Evolutionary conservation across 2,113 vertebrate genomes (phyloP).

Genomic region (Epinephelus lanceolatus): DNA sequence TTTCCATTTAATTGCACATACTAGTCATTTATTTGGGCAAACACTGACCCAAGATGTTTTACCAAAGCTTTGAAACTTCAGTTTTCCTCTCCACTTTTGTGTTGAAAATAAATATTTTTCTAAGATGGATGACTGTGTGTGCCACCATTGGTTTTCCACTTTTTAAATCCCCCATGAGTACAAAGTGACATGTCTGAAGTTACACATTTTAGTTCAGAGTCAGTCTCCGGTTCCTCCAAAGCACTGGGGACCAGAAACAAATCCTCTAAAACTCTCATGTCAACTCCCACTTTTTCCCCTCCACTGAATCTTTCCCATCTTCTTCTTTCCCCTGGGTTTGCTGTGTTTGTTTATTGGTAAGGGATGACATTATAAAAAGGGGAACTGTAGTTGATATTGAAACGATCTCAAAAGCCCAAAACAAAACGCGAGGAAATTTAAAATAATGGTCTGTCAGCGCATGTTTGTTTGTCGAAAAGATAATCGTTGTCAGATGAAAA

Average conservation of each 20-base stretch:
- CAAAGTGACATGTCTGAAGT: not conserved
- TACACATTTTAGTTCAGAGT: not conserved
- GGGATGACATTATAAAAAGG: constrained; percentile 42
- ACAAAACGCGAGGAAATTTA: constrained; percentile 52
- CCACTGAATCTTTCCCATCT: constrained; percentile 7
- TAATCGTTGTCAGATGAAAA: constrained; percentile 78
- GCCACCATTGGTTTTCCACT: not conserved
- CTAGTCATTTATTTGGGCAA: not conserved
- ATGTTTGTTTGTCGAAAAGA: constrained; percentile 71
- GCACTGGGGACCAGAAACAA: constrained; percentile 20
- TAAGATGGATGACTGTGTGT: not conserved
- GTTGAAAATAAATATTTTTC: constrained; percentile 7
- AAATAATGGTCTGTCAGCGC: constrained; percentile 71
- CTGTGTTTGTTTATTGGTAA: constrained; percentile 63
- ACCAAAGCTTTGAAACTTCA: not conserved
- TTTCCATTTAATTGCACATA: not conserved
- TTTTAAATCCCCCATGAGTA: constrained; percentile 7
- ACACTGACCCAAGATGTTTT: not conserved
- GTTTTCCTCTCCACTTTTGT: not conserved
- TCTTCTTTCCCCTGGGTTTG: constrained; percentile 4
- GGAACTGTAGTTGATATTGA: constrained; percentile 29
- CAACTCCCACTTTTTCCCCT: constrained; percentile 25
- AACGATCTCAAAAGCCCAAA: constrained; percentile 44
- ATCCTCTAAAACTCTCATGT: constrained; percentile 25
- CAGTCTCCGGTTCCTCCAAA: not conserved